Evolutionary conservation across 1,140 invertebrate species (phyloP).

Genomic region (Spodoptera litura): DNA sequence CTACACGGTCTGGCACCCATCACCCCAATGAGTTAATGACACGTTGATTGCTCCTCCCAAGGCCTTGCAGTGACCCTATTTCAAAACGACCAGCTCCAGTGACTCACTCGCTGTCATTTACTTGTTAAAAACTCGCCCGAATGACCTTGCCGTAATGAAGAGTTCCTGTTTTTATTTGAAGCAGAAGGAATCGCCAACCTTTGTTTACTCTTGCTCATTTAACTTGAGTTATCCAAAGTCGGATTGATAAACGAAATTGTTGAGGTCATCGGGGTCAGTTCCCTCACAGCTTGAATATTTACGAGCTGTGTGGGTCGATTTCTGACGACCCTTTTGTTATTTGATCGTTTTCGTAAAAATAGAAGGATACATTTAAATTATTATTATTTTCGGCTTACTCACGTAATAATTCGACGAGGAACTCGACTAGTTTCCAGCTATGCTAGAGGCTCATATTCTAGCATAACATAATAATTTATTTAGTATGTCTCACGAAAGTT

Average conservation of each 20-base stretch:
- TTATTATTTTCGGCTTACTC: no score
- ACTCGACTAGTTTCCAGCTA: no score
- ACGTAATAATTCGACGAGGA: no score
- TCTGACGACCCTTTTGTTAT: background rate
- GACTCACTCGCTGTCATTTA: slow-evolving; percentile 71
- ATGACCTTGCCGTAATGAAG: slow-evolving; percentile 61
- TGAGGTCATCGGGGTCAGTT: slow-evolving; percentile 21
- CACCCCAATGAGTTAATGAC: slow-evolving; percentile 17
- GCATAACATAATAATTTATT: no score
- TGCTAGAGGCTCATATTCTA: no score
- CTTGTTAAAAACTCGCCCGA: slow-evolving; percentile 63
- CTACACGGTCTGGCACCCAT: slow-evolving; percentile 16
- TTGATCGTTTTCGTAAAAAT: background rate
- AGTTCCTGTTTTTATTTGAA: slow-evolving; percentile 64
- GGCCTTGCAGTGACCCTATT: slow-evolving; percentile 64
- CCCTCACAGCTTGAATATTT: slow-evolving; percentile 5
- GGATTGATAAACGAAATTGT: slow-evolving; percentile 11
- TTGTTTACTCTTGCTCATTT: slow-evolving; percentile 23
- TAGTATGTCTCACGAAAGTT: no score
- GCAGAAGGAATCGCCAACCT: slow-evolving; percentile 6
- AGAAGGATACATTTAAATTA: no score
- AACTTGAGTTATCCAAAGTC: slow-evolving; percentile 7
- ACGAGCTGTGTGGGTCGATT: background rate
- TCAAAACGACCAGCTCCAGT: slow-evolving; percentile 57
- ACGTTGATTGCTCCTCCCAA: slow-evolving; percentile 32